phyloP scores from a whole-genome alignment of 2,797 vertebrate species.

The Eospalax fontanierii region DNA sequence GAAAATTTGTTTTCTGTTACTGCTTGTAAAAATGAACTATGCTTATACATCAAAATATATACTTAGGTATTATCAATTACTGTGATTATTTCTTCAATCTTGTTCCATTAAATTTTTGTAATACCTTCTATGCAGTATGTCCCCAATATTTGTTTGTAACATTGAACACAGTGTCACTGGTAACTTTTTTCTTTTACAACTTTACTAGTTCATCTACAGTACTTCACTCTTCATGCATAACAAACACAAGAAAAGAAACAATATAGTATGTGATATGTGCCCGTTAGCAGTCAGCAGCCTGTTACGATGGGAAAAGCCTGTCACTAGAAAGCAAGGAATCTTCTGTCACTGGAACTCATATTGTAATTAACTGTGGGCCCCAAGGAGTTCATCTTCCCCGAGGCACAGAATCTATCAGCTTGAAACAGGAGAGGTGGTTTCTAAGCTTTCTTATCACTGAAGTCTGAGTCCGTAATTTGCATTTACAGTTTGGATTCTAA shows the following conservation, averaged over 20 bases:
- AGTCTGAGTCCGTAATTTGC: background rate
- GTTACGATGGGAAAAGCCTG: constrained; percentile 17
- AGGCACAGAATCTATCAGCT: background rate
- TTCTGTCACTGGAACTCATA: background rate
- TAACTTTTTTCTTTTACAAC: background rate
- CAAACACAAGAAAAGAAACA: background rate
- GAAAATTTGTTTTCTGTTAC: constrained; percentile 13
- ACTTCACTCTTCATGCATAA: background rate
- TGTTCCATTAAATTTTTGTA: background rate
- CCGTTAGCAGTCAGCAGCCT: background rate
- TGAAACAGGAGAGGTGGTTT: constrained; percentile 35
- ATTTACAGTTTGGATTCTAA: constrained; percentile 42
- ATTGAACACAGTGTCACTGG: background rate
- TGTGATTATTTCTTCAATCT: background rate
- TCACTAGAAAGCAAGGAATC: constrained; percentile 22
- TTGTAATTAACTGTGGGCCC: constrained; percentile 43
- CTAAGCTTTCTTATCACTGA: background rate
- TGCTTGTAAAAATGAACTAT: background rate
- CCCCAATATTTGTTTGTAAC: constrained; percentile 16
- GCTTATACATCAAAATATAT: background rate
- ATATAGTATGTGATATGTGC: background rate
- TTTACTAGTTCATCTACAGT: background rate
- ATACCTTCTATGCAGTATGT: background rate
- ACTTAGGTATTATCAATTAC: background rate
- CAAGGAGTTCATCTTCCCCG: background rate